Conservation (phyloP, 2,113 vertebrate genomes). For the Aix galericulata region DNA sequence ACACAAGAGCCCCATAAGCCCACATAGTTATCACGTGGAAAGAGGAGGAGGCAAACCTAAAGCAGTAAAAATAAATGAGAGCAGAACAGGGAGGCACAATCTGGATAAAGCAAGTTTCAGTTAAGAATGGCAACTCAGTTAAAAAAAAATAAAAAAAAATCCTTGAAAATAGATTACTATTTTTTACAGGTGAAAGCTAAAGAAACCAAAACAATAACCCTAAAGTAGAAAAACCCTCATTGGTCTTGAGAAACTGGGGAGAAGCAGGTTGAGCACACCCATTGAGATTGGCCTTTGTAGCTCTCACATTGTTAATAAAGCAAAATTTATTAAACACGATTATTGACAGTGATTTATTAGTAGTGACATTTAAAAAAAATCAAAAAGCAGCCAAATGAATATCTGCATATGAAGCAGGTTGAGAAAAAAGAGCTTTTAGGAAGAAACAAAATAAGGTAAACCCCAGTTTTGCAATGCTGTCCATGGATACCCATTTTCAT, state of each 20-base stretch:
- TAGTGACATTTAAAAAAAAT: neutral
- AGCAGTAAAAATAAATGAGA: neutral
- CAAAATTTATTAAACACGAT: neutral
- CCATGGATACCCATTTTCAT: neutral
- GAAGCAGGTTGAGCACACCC: accelerated
- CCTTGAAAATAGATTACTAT: neutral
- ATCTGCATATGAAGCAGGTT: neutral
- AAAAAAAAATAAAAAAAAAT: neutral
- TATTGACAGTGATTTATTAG: neutral
- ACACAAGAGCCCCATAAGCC: neutral
- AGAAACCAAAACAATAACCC: neutral
- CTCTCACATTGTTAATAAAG: neutral
- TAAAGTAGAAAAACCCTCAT: neutral
- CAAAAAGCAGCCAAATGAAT: neutral
- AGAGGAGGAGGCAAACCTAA: neutral
- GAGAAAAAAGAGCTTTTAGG: neutral
- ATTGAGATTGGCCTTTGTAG: accelerated
- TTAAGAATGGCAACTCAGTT: neutral
- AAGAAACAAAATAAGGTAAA: neutral
- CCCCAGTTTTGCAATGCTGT: neutral
- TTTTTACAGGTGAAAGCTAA: neutral
- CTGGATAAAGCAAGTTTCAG: neutral
- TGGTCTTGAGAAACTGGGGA: neutral
- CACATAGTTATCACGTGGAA: neutral
- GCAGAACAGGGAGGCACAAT: neutral